A percentile compares a stretch with the other conserved stretches of the same genome.
These are phyloP conservation scores for Thinocorus orbignyianus DNA, from an alignment of 2,113 vertebrate species.

Conservation along the genomic window DNA sequence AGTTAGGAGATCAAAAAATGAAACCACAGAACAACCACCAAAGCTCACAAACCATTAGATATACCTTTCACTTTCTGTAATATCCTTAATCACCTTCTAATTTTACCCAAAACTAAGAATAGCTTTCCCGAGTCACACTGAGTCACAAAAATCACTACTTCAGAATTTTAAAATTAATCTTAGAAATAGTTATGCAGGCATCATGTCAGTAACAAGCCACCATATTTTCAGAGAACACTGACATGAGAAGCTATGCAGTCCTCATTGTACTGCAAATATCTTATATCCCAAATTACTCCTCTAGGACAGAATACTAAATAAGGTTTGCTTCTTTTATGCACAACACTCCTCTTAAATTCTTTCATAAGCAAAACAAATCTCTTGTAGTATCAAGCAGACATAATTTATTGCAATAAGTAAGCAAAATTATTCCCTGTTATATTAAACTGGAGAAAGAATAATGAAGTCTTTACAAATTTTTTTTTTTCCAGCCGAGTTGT, in stretches of 20 bases:
- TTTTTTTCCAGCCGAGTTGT: neutral
- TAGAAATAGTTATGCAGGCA: neutral
- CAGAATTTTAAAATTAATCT: neutral
- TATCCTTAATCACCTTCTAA: neutral
- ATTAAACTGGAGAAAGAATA: neutral
- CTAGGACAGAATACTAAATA: neutral
- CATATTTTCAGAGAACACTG: neutral
- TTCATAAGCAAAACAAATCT: neutral
- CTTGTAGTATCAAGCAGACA: neutral
- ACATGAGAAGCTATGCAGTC: neutral
- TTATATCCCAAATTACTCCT: neutral
- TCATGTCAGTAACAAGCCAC: rapidly evolving
- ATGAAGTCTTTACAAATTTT: neutral
- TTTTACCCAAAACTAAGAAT: neutral
- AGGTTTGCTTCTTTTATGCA: neutral
- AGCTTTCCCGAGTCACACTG: neutral
- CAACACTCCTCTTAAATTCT: neutral
- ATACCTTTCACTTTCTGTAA: neutral
- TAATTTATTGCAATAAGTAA: neutral
- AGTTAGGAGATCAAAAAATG: neutral
- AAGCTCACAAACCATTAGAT: neutral
- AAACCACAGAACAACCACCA: neutral
- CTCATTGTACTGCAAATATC: neutral
- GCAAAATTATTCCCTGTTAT: neutral
- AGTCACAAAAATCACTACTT: neutral